These are phyloP conservation scores for Drosophila murphyi DNA, from an alignment of 1,140 invertebrate genomes.

Conservation along the genomic window DNA sequence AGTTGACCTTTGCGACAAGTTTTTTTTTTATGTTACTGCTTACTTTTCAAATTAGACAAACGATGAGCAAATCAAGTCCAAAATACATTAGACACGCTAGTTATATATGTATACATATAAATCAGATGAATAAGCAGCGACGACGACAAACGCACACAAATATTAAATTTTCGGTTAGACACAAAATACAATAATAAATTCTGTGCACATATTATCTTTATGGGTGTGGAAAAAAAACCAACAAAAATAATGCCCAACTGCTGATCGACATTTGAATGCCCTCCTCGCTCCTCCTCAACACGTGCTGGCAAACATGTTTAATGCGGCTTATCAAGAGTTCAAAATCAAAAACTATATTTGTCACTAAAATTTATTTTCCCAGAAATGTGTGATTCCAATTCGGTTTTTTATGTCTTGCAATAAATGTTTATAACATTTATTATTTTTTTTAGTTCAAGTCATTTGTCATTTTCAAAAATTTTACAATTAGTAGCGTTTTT, in stretches of 20 bases:
- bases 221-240: background rate
- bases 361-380: no score
- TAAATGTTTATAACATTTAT: background rate
- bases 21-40: constrained; percentile 37
- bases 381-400: background rate
- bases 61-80: constrained; percentile 34
- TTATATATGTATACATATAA: constrained; percentile 16
- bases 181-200: background rate
- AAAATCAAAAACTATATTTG: no score
- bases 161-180: background rate
- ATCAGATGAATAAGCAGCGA: constrained; percentile 26
- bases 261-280: background rate
- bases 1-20: constrained; percentile 69
- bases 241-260: background rate
- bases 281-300: background rate
- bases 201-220: background rate
- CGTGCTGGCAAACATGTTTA: no score
- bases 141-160: background rate
- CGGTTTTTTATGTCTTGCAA: background rate
- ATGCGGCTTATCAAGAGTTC: no score
- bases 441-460: background rate
- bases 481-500: background rate
- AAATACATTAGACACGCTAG: constrained; percentile 11
- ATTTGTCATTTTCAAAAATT: background rate
- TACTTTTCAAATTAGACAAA: constrained; percentile 48